Conservation (phyloP, 2,113 vertebrate species). For the Carassius gibelio region DNA sequence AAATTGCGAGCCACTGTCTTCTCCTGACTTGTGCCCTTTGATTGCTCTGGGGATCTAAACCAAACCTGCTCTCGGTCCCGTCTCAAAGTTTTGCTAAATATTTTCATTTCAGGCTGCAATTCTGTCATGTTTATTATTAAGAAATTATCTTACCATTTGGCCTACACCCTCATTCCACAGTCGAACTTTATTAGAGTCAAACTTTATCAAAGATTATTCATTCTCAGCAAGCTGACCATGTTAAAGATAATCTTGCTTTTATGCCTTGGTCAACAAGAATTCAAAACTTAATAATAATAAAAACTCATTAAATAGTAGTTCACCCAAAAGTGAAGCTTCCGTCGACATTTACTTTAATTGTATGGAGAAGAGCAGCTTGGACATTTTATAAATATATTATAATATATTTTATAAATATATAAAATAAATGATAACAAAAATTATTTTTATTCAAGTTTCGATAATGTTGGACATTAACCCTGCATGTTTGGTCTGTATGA, state of each 20-base stretch:
- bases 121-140: slow-evolving; percentile 55
- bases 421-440: not conserved
- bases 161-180: not conserved
- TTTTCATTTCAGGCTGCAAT: slow-evolving; percentile 9
- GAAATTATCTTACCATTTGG: slow-evolving; percentile 6
- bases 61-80: slow-evolving; percentile 4
- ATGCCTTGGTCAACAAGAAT: not conserved
- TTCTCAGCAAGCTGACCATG: not conserved
- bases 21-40: slow-evolving; percentile 1
- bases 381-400: not conserved
- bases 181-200: not conserved
- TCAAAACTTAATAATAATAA: not conserved
- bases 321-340: not conserved
- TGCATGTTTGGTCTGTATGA: too few species aligned
- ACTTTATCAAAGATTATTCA: slow-evolving; percentile 12
- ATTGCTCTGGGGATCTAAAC: slow-evolving; percentile 27
- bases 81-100: slow-evolving; percentile 27
- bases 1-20: slow-evolving; percentile 38
- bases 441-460: not conserved
- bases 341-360: not conserved
- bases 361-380: not conserved
- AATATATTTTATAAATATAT: not conserved
- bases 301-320: not conserved
- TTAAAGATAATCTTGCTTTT: not conserved
- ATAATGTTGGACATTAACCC: not conserved